A percentile compares a stretch with the other conserved stretches of the same genome.
Evolutionary conservation across 2,113 vertebrate species (phyloP).

Genomic region (Tringa solitaria): DNA sequence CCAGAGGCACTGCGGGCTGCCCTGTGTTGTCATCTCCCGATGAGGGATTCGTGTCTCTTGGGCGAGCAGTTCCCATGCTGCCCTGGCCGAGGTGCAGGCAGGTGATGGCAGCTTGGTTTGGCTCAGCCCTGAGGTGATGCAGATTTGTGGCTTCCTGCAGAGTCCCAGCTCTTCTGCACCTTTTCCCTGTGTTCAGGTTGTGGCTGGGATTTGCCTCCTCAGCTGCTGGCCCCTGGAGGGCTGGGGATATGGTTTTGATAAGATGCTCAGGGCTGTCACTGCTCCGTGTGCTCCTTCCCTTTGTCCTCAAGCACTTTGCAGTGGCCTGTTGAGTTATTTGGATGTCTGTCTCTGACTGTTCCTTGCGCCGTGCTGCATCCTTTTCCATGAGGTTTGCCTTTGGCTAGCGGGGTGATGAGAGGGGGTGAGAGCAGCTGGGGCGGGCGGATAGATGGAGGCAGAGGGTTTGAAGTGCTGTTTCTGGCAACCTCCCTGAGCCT

Average conservation of each 20-base stretch:
- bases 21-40: background rate
- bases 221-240: background rate
- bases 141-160: background rate
- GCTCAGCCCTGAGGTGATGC: background rate
- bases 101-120: accelerated
- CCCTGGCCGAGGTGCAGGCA: background rate
- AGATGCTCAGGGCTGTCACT: background rate
- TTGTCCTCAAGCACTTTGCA: background rate
- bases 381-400: background rate
- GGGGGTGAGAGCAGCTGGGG: background rate
- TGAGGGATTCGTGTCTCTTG: background rate
- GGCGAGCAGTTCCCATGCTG: accelerated
- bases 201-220: background rate
- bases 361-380: background rate
- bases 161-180: background rate
- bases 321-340: background rate
- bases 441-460: accelerated
- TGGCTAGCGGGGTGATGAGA: background rate
- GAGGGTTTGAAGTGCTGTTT: background rate
- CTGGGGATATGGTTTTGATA: background rate
- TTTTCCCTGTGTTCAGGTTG: accelerated
- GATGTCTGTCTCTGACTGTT: background rate
- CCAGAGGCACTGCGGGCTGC: background rate
- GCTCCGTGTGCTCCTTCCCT: background rate
- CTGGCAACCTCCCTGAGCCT: background rate